Conservation (phyloP, 2,888 invertebrate genomes). For the Eucriotettix oculatus region DNA sequence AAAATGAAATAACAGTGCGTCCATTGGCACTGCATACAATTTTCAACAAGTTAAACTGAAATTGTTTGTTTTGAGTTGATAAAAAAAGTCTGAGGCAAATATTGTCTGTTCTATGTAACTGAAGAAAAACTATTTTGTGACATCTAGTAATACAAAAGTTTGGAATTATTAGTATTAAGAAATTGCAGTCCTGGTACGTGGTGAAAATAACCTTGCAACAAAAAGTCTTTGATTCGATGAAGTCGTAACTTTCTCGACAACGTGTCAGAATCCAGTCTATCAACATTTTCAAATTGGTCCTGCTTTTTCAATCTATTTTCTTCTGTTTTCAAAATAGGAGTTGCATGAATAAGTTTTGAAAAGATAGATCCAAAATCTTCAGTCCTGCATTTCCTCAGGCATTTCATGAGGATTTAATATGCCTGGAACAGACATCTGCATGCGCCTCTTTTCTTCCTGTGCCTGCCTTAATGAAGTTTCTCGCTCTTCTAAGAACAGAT, state of each 20-base stretch:
- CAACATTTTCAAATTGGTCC: not conserved
- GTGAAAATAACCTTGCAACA: too few species aligned
- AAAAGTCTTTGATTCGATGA: too few species aligned
- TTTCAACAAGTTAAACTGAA: too few species aligned
- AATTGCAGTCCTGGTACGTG: too few species aligned
- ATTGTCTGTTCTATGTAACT: too few species aligned
- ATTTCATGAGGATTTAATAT: constrained; percentile 91
- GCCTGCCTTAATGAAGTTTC: constrained; percentile 76
- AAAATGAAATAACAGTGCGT: too few species aligned
- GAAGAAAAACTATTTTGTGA: too few species aligned
- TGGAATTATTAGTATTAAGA: too few species aligned
- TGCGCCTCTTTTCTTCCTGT: constrained; percentile 82
- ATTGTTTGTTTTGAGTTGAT: too few species aligned
- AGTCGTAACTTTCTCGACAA: not conserved
- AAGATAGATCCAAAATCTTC: not conserved
- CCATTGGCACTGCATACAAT: too few species aligned
- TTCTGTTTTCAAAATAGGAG: not conserved
- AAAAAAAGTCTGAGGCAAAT: too few species aligned
- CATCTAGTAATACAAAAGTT: too few species aligned
- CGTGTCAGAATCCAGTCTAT: not conserved
- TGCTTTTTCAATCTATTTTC: not conserved
- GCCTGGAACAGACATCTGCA: constrained; percentile 89
- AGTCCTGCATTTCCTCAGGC: constrained; percentile 88
- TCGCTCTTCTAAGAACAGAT: constrained; percentile 93
- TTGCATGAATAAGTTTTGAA: not conserved